phyloP scores from a whole-genome alignment of 2,113 vertebrate species.

The Nanger granti region DNA sequence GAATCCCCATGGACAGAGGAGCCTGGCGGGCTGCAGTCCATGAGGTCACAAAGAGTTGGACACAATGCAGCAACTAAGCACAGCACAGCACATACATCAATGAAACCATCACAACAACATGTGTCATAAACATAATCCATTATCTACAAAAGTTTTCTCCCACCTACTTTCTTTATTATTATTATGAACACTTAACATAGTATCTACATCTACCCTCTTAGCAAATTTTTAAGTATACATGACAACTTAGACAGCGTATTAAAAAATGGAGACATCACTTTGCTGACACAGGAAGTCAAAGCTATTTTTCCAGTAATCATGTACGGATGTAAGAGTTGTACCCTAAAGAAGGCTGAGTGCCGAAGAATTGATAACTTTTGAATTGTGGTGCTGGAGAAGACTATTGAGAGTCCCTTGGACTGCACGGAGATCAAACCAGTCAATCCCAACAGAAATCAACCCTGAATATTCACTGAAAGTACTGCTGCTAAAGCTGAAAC shows the following conservation, averaged over 20 bases:
- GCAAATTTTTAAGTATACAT: neutral
- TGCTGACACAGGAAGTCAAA: neutral
- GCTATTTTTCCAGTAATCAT: neutral
- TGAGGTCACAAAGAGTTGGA: neutral
- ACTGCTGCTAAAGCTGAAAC: neutral
- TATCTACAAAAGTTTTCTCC: neutral
- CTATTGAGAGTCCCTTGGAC: neutral
- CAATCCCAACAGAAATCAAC: neutral
- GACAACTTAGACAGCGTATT: neutral
- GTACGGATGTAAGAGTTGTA: neutral
- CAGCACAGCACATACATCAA: neutral
- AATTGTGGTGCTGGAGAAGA: neutral
- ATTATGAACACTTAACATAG: neutral
- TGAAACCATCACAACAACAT: neutral
- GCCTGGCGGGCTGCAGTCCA: neutral
- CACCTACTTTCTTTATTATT: neutral
- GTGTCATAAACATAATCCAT: neutral
- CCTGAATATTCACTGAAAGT: neutral
- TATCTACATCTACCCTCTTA: neutral
- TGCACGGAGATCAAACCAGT: neutral
- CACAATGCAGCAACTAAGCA: neutral
- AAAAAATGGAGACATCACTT: neutral
- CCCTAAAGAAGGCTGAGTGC: neutral
- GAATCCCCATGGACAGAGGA: neutral
- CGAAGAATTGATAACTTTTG: neutral